These are phyloP conservation scores for Microcebus jonahi DNA, from an alignment of 2,113 vertebrate species.

Conservation along the genomic window DNA sequence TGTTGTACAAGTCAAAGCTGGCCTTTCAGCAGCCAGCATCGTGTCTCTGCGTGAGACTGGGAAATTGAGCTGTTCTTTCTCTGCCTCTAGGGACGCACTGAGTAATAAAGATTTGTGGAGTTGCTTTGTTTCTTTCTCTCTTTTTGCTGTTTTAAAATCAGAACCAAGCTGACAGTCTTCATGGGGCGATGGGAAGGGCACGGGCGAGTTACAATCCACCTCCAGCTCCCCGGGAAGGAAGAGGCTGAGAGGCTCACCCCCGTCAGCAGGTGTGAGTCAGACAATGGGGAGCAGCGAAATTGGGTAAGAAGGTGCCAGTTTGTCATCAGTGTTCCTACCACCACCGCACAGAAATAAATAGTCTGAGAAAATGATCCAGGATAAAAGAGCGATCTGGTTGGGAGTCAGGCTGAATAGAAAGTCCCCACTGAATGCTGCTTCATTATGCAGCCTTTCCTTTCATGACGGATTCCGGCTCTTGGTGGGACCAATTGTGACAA, in stretches of 20 bases:
- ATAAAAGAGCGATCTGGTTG: constrained; percentile 56
- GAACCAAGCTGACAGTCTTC: constrained; percentile 63
- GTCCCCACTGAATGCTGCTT: constrained; percentile 30
- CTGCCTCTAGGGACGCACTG: constrained; percentile 64
- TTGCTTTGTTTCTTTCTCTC: constrained; percentile 49
- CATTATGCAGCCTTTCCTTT: constrained; percentile 70
- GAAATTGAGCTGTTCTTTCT: constrained; percentile 42
- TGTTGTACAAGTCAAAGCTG: constrained; percentile 69
- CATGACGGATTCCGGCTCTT: constrained; percentile 48
- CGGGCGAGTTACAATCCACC: constrained; percentile 62
- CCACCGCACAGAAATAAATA: constrained; percentile 66
- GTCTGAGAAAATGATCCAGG: constrained; percentile 72
- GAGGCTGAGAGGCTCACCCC: constrained; percentile 43
- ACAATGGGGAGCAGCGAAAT: constrained; percentile 36
- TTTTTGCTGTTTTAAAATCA: constrained; percentile 1
- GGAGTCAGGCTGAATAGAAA: constrained; percentile 67
- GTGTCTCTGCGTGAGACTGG: constrained; percentile 1
- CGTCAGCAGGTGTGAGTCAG: constrained; percentile 76
- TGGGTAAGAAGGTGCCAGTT: constrained; percentile 74
- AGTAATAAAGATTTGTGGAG: constrained; percentile 48
- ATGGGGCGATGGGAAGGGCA: not conserved
- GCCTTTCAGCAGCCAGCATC: constrained; percentile 43
- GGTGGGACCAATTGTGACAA: constrained; percentile 60
- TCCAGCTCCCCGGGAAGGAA: constrained; percentile 46
- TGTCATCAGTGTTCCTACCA: constrained; percentile 66